These are phyloP conservation scores for Dascyllus trimaculatus DNA, from an alignment of 2,113 vertebrate species.

Conservation along the genomic window DNA sequence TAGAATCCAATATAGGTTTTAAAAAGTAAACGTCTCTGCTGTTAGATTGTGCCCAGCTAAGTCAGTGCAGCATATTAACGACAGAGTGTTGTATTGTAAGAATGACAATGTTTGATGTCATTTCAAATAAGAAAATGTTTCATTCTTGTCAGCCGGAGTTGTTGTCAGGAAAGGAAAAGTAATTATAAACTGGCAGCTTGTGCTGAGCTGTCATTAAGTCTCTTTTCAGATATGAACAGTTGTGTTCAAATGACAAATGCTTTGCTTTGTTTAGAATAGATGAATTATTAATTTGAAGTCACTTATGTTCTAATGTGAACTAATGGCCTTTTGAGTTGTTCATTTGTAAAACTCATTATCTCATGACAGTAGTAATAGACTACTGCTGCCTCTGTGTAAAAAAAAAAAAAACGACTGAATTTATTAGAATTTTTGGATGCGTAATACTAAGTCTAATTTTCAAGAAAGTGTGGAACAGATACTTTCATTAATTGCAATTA, in stretches of 20 bases:
- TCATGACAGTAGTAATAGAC: too few species aligned
- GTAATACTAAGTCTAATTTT: too few species aligned
- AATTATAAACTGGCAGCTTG: not conserved
- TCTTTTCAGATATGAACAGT: not conserved
- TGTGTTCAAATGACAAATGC: not conserved
- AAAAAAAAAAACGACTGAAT: too few species aligned
- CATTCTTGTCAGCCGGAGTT: not conserved
- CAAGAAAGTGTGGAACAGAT: too few species aligned
- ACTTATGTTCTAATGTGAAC: conserved; percentile 2
- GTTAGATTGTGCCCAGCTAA: not conserved
- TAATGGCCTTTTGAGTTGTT: conserved; percentile 5
- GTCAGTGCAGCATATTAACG: not conserved
- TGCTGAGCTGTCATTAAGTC: not conserved
- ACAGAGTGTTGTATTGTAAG: too few species aligned
- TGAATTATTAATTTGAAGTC: not conserved
- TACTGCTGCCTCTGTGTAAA: too few species aligned
- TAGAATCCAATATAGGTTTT: not conserved
- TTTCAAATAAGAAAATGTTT: not conserved
- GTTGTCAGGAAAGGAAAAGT: conserved; percentile 22
- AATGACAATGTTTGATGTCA: conserved; percentile 6
- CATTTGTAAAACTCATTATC: not conserved
- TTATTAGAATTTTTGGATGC: too few species aligned
- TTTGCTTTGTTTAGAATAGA: conserved; percentile 7
- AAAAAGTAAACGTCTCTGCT: not conserved
- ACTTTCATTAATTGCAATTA: not conserved